Evolutionary conservation across 92 coral and sea anemone genomes (phyloP).

Genomic region (Zoanthus solanderi): DNA sequence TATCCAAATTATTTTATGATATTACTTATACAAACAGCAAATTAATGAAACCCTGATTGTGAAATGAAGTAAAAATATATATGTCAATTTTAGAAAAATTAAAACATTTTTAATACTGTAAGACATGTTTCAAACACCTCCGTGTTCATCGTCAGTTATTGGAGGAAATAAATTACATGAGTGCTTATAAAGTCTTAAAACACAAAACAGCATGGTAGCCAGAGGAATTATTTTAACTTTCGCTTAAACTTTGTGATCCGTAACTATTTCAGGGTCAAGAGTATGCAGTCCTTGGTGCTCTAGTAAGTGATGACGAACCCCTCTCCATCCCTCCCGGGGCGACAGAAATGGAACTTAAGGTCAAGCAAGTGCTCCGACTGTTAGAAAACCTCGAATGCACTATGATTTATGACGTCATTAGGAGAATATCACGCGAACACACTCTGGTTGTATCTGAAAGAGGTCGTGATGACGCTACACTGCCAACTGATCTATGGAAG

Average conservation of each 20-base stretch:
- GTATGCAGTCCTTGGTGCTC: constrained; percentile 90
- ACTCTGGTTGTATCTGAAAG: constrained; percentile 96
- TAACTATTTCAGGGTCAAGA: constrained; percentile 78
- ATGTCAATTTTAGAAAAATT: too few relatives aligned
- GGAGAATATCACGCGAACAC: constrained; percentile 96
- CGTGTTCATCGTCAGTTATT: too few relatives aligned
- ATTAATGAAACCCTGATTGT: too few relatives aligned
- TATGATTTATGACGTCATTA: constrained; percentile 94
- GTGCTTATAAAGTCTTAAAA: too few relatives aligned
- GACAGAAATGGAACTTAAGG: constrained; percentile 98
- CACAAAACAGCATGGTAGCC: background rate
- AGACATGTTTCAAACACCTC: too few relatives aligned
- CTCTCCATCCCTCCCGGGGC: constrained; percentile 96
- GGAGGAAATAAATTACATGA: too few relatives aligned
- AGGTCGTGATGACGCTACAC: constrained; percentile 96
- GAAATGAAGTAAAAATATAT: too few relatives aligned
- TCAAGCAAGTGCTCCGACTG: constrained; percentile 94
- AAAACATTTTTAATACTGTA: too few relatives aligned
- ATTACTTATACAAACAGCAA: too few relatives aligned
- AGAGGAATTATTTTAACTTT: background rate
- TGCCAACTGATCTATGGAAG: constrained; percentile 98
- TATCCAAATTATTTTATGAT: too few relatives aligned
- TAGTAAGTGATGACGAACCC: constrained; percentile 95
- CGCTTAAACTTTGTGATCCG: background rate
- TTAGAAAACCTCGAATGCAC: constrained; percentile 96